Conservation (phyloP, 2,113 vertebrate genomes). For the Chelonoidis abingdonii region DNA sequence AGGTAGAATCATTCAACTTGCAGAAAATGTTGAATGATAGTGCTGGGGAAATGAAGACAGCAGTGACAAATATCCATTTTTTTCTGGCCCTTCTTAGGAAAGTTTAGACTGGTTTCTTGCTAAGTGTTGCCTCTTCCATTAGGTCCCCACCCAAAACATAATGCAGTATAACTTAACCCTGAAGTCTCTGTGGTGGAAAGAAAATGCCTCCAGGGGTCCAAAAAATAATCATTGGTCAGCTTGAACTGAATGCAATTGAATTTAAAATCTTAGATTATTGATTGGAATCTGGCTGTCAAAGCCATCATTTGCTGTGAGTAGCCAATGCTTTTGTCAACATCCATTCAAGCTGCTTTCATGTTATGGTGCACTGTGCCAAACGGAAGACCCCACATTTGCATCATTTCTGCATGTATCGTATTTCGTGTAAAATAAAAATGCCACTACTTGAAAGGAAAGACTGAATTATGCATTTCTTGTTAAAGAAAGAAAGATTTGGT, state of each 20-base stretch:
- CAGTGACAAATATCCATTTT: constrained; percentile 43
- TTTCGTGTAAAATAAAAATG: constrained; percentile 72
- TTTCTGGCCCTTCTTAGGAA: constrained; percentile 11
- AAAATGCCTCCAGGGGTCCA: constrained; percentile 70
- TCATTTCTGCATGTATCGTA: constrained; percentile 46
- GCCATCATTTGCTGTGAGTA: constrained; percentile 60
- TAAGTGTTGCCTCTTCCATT: constrained; percentile 54
- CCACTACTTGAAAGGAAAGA: constrained; percentile 68
- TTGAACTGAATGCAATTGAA: constrained; percentile 74
- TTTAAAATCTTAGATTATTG: constrained; percentile 78
- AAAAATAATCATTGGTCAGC: constrained; percentile 75
- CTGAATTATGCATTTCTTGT: constrained; percentile 55
- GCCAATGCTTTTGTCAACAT: constrained; percentile 57
- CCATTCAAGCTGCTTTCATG: constrained; percentile 60
- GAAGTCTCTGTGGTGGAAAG: constrained; percentile 32
- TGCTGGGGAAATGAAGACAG: background rate
- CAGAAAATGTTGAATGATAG: constrained; percentile 10
- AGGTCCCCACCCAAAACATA: constrained; percentile 49
- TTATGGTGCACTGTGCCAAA: background rate
- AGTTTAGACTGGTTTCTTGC: constrained; percentile 45
- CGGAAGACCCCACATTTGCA: constrained; percentile 65
- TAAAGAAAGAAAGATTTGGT: constrained; percentile 60
- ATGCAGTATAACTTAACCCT: constrained; percentile 39
- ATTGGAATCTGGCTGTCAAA: constrained; percentile 67
- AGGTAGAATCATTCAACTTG: constrained; percentile 31